Percentiles rank a stretch among this genome's conserved stretches.
phyloP scores from a whole-genome alignment of 2,888 invertebrate genomes.

The Callosobruchus maculatus region DNA sequence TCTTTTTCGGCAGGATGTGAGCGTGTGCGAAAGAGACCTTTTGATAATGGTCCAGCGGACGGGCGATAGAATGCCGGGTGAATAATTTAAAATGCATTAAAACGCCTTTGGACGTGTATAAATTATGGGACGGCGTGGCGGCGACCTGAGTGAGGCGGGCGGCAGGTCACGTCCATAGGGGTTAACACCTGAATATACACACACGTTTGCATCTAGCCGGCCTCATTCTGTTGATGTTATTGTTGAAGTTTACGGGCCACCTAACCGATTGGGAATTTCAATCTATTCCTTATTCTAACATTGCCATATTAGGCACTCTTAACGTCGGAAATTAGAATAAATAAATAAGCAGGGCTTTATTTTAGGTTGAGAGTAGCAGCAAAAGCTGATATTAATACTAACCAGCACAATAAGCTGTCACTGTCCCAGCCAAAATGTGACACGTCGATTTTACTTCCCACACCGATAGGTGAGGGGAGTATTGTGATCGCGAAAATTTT shows the following conservation, averaged over 20 bases:
- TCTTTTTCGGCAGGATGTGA: not conserved
- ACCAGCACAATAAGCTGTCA: too few relatives aligned
- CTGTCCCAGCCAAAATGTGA: too few relatives aligned
- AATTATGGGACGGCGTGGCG: not conserved
- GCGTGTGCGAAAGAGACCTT: not conserved
- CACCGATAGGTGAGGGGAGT: too few relatives aligned
- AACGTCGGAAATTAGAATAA: too few relatives aligned
- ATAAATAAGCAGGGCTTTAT: too few relatives aligned
- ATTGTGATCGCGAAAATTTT: too few relatives aligned
- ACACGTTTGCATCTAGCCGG: not conserved
- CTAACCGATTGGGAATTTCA: not conserved
- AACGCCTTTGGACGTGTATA: not conserved
- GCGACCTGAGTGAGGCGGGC: not conserved
- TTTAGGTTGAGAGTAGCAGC: too few relatives aligned
- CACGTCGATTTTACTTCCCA: too few relatives aligned
- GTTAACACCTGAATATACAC: not conserved
- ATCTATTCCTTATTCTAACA: too few relatives aligned
- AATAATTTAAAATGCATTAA: not conserved
- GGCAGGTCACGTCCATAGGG: not conserved
- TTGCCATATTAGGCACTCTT: too few relatives aligned
- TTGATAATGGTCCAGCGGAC: not conserved
- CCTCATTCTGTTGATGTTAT: not conserved
- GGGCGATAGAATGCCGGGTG: not conserved
- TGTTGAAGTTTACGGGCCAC: not conserved
- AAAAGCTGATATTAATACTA: too few relatives aligned